Conservation (phyloP, 1,140 invertebrate genomes). For the Nylanderia fulva region DNA sequence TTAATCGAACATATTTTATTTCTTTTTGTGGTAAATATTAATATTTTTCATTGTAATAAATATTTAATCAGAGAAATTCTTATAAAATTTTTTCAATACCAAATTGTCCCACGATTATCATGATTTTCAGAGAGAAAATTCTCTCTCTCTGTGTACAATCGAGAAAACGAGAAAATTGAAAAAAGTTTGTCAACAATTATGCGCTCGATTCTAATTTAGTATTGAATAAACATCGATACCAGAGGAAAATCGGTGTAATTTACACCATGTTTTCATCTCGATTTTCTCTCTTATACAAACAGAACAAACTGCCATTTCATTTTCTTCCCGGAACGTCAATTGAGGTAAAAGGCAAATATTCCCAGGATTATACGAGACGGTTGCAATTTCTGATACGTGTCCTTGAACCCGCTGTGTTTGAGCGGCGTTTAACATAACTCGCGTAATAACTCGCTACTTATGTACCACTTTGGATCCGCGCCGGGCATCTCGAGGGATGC, state of each 20-base stretch:
- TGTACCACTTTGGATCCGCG: neutral
- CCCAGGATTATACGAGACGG: neutral
- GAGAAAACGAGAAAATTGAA: neutral
- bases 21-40: no score
- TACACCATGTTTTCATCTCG: neutral
- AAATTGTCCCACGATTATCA: no score
- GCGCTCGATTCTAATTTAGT: neutral
- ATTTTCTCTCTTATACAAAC: neutral
- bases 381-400: slow-evolving; percentile 12
- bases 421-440: slow-evolving; percentile 41
- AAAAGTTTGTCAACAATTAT: neutral
- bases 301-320: neutral
- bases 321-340: neutral
- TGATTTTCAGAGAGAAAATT: no score
- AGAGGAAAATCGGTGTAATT: neutral
- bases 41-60: no score
- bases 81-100: no score
- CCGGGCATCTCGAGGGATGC: slow-evolving; percentile 30
- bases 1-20: no score
- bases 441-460: slow-evolving; percentile 35
- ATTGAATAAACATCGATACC: neutral
- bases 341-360: neutral
- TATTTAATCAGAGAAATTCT: no score
- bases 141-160: no score
- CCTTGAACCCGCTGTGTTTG: slow-evolving; percentile 20